Conservation (phyloP, 2,113 vertebrate species). For the Tretioscincus oriximinensis region DNA sequence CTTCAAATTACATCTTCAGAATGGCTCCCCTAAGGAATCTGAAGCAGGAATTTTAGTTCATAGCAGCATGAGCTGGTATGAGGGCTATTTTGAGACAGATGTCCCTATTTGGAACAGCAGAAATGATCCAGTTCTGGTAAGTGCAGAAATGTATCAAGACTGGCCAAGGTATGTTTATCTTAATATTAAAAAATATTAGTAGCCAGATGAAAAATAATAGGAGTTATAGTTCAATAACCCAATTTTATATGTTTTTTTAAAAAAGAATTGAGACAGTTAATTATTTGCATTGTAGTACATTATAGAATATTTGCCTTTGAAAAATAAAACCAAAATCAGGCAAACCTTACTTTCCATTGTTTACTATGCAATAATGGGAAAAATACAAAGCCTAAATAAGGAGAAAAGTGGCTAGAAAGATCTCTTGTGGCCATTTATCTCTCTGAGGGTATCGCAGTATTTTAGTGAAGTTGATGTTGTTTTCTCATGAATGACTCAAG, state of each 20-base stretch:
- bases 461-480: neutral
- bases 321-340: neutral
- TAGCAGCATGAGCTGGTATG: no score
- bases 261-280: neutral
- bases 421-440: neutral
- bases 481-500: neutral
- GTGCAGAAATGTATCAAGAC: no score
- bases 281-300: neutral
- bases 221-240: no score
- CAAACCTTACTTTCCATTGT: neutral
- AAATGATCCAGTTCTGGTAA: no score
- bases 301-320: neutral
- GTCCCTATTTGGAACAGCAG: no score
- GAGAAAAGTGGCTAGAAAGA: neutral
- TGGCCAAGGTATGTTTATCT: no score
- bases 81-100: no score
- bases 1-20: no score
- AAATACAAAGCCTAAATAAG: conserved; percentile 9
- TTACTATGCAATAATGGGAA: conserved; percentile 1
- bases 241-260: neutral
- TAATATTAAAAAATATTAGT: no score
- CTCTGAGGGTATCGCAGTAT: neutral
- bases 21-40: no score
- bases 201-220: no score
- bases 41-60: no score